Base-by-base conservation (phyloP, 1,140 invertebrate species). In the Phymorhynchus buccinoides region DNA sequence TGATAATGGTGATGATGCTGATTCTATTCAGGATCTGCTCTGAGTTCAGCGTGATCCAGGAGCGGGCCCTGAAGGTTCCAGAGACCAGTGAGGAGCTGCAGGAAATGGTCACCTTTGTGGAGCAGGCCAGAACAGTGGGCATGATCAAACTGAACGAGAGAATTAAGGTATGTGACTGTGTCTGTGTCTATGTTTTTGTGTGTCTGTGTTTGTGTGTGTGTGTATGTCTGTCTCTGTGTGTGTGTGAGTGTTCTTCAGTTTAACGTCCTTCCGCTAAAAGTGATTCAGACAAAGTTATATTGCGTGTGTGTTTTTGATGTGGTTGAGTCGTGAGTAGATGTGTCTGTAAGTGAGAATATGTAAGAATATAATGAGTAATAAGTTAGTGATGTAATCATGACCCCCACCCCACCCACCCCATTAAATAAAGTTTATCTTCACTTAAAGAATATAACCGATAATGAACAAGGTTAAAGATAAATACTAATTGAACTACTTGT, bases 21-120 rank as follows among this genome's bases (percentile, higher is more conserved):
- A 44, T 52, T 66, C 56, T 75, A 84, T 88, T 39, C 86, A 93
- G 93, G 75, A 93, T 93, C 81, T 92, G 92, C 86, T 81, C 89
- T n/a, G 90, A 93, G 84, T 94, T 93, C 83, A 81, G 87, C 16
- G 71, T 83, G 0, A 92, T 94, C 32, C 88, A 90, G 84, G 89
- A 92, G 37, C 84, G 87, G 82, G 91, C 92, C 16, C 84, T 92
- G 66, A 91, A 89, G 44, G 86, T 87, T 27, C 93, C 93, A 68
- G 91, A 93, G 75, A 93, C 89, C 6, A 92, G 90, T 71, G 91
- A 93, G 83, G 91, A 93, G 73, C 85, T 94, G 62, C 91, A 93
- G 86, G 89, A 92, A 0, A 91, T 94, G 91, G 89, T 90, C 3
- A 80, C 87, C 1, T 93, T 93, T 85, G 90, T 94, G 62, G 91